Percentiles rank a stretch among this genome's conserved stretches.
These are phyloP conservation scores for Harpalus rubripes DNA, from an alignment of 2,888 invertebrate species.

Conservation along the genomic window DNA sequence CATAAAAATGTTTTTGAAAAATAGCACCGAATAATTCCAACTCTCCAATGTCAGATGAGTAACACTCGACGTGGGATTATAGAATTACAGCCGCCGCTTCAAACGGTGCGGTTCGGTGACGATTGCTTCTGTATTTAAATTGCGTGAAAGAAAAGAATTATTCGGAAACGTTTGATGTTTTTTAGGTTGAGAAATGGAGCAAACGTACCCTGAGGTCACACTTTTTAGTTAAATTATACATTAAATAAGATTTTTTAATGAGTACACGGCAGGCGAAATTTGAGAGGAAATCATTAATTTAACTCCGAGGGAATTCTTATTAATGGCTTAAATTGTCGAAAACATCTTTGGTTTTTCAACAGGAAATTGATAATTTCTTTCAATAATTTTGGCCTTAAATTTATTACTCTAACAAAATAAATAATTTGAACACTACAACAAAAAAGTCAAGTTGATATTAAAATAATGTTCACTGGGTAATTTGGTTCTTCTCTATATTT, in stretches of 20 bases:
- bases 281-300: slow-evolving; percentile 43
- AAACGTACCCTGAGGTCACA: slow-evolving; percentile 16
- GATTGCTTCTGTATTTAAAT: slow-evolving; percentile 34
- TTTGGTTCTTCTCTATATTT: too few species aligned
- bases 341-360: slow-evolving; percentile 33
- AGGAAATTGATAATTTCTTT: slow-evolving; percentile 12
- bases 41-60: slow-evolving; percentile 32
- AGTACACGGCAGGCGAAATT: slow-evolving; percentile 21
- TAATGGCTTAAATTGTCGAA: slow-evolving; percentile 41
- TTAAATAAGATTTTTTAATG: slow-evolving; percentile 50
- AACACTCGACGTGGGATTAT: slow-evolving; percentile 35
- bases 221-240: slow-evolving; percentile 50
- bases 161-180: slow-evolving; percentile 49
- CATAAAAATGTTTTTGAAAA: slow-evolving; percentile 55
- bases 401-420: not conserved
- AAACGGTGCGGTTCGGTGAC: slow-evolving; percentile 9
- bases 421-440: too few species aligned
- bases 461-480: too few species aligned
- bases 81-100: slow-evolving; percentile 18
- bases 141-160: slow-evolving; percentile 32
- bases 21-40: slow-evolving; percentile 7
- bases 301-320: slow-evolving; percentile 19
- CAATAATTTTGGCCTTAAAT: slow-evolving; percentile 4
- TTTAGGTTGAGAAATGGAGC: slow-evolving; percentile 2
- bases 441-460: too few species aligned